A percentile compares a stretch with the other conserved stretches of the same genome.
Conservation (phyloP, 2,888 invertebrate genomes). For the Mythimna lalbum region DNA sequence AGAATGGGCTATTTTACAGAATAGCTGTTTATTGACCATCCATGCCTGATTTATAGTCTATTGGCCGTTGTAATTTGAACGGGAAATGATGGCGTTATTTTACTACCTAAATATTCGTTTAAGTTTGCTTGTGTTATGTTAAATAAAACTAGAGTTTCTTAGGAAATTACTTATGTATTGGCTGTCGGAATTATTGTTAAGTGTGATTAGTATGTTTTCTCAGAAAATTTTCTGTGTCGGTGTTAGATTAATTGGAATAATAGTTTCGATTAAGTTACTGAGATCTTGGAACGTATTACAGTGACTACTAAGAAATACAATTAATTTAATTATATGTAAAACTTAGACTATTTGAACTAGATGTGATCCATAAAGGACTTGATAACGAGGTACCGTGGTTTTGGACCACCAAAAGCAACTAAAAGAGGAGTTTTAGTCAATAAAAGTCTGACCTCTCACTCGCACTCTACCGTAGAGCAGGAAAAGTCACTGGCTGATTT, state of each 20-base stretch:
- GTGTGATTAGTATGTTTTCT: conserved; percentile 14
- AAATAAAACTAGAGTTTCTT: neutral
- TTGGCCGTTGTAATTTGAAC: conserved; percentile 53
- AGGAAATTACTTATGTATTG: conserved; percentile 7
- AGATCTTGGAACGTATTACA: neutral
- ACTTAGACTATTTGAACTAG: neutral
- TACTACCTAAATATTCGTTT: conserved; percentile 10
- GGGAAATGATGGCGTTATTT: conserved; percentile 46
- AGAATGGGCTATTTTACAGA: conserved; percentile 59
- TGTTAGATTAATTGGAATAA: neutral
- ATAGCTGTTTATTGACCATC: conserved; percentile 64
- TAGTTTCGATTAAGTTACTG: neutral
- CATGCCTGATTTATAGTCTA: conserved; percentile 59
- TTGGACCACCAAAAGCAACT: too few species aligned
- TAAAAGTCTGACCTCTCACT: too few species aligned
- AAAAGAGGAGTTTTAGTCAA: too few species aligned
- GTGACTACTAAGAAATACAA: too few species aligned
- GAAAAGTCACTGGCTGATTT: too few species aligned
- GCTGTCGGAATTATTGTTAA: neutral
- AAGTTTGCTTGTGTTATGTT: neutral
- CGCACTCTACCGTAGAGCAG: too few species aligned
- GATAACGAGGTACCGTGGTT: too few species aligned
- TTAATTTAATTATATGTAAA: too few species aligned
- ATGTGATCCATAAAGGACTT: neutral
- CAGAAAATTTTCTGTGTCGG: neutral